Evolutionary conservation across 2,888 invertebrate species (phyloP).

Genomic region (Pollenia griseotomentosa): DNA sequence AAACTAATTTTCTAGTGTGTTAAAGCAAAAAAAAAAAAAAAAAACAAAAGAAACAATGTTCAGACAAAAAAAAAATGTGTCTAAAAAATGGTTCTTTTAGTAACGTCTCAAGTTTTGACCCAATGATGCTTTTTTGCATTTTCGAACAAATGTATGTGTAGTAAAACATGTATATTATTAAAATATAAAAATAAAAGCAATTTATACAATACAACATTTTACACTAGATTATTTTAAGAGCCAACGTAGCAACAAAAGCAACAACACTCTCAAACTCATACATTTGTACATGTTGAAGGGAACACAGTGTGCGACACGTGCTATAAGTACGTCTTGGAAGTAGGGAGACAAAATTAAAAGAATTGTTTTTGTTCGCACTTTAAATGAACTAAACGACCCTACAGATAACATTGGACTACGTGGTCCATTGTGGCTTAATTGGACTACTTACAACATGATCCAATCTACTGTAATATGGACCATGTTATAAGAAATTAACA

Average conservation of each 20-base stretch:
- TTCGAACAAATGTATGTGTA: constrained; percentile 51
- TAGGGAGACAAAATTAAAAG: neutral
- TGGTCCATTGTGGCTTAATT: no score
- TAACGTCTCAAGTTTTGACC: constrained; percentile 68
- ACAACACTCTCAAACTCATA: neutral
- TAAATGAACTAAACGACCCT: no score
- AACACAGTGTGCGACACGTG: constrained; percentile 45
- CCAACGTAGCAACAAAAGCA: constrained; percentile 64
- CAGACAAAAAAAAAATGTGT: neutral
- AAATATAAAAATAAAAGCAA: constrained; percentile 45
- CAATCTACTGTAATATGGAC: no score
- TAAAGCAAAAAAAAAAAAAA: constrained; percentile 15
- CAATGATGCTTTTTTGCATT: constrained; percentile 41
- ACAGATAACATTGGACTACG: no score
- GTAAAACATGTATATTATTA: constrained; percentile 67
- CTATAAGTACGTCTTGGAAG: neutral
- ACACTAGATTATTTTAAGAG: constrained; percentile 60
- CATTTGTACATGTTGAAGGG: constrained; percentile 5
- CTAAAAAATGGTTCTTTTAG: constrained; percentile 45
- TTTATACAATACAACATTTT: constrained; percentile 44
- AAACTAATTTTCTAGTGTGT: constrained; percentile 30
- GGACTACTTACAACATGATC: no score
- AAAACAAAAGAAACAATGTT: neutral
- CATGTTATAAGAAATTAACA: no score
- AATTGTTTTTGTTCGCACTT: no score